Base-by-base conservation (phyloP, 2,888 invertebrate genomes). In the Diarsia rubi region DNA sequence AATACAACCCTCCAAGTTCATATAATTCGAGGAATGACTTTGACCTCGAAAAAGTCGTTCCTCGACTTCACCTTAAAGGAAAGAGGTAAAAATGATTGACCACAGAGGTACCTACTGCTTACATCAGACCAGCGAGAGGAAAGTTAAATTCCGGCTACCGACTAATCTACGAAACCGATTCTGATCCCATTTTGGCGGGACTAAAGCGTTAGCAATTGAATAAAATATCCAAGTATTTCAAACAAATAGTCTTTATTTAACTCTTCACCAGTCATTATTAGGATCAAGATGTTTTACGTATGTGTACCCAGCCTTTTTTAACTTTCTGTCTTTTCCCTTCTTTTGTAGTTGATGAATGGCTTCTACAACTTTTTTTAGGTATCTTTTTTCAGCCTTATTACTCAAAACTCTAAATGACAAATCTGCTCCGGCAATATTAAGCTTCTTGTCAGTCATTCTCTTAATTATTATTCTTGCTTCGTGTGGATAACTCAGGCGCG, bases 331-430 rank as follows among this genome's bases (percentile, higher is more conserved):
- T 49, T 64, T 63, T 21, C 49, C 9, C 8, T 67, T 59, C 60
- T 47, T 4, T 27, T 69, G 63, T 37, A 67, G 8, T 31, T 44
- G 21, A n/a, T 21, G 49, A n/a, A 79, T 79, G 21, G 27, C 47
- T 16, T 74, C 44, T 52, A 47, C 42, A 0, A 6, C 63, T 52
- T 68, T 64, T 31, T 70, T 60, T 64, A 68, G 68, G n/a, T 79
- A 79, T 64, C 54, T 68, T 14, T 59, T 74, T 79, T 79, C 69
- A 52, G 65, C 70, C 64, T 80, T 79, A 24, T 70, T 70, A 4
- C 74, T 57, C 47, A 79, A 57, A 64, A 74, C 70, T 47, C 31
- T 74, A 31, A 80, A 79, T 16, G 12, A 12, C 42, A 79, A 19
- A 16, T 74, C 81, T 9, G 75, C 44, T 14, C 44, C 64, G 14